phyloP scores from a whole-genome alignment of 2,113 vertebrate species.

The Pangasianodon hypophthalmus region DNA sequence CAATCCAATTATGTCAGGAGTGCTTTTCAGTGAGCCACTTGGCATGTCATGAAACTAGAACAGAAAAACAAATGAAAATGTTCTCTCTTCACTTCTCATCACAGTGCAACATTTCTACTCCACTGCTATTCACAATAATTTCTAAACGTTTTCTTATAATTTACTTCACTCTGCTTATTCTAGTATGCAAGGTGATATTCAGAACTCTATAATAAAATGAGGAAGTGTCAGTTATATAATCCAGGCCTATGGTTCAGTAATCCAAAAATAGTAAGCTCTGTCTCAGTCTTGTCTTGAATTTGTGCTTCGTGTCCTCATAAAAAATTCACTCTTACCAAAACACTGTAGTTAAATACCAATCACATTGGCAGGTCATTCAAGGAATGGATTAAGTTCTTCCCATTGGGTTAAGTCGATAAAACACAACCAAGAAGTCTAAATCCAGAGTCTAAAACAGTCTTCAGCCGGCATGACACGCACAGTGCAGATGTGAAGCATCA shows the following conservation, averaged over 20 bases:
- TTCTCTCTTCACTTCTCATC: background rate
- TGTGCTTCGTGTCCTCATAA: conserved; percentile 39
- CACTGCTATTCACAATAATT: background rate
- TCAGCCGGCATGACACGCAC: background rate
- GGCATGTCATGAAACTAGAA: background rate
- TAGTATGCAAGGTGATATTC: background rate
- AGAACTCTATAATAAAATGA: conserved; percentile 8
- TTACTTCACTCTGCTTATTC: conserved; percentile 6
- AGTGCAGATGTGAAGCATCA: conserved; percentile 16
- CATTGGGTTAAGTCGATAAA: background rate
- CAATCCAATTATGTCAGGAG: background rate
- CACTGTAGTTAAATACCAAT: conserved; percentile 38
- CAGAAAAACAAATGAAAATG: background rate
- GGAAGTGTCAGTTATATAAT: background rate
- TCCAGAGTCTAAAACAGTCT: conserved; percentile 18
- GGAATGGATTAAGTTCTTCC: conserved; percentile 1
- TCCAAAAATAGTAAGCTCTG: conserved; percentile 34
- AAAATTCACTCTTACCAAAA: conserved; percentile 26
- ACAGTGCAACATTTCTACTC: conserved; percentile 17
- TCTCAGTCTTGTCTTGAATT: conserved; percentile 1
- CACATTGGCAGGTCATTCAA: conserved; percentile 37
- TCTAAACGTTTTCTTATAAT: background rate
- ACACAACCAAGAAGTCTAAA: background rate
- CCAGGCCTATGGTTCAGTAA: conserved; percentile 9
- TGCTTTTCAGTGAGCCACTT: background rate